Percentiles rank a stretch among this genome's conserved stretches.
Evolutionary conservation across 2,797 vertebrate species (phyloP).

Genomic region (Pempheris klunzingeri): DNA sequence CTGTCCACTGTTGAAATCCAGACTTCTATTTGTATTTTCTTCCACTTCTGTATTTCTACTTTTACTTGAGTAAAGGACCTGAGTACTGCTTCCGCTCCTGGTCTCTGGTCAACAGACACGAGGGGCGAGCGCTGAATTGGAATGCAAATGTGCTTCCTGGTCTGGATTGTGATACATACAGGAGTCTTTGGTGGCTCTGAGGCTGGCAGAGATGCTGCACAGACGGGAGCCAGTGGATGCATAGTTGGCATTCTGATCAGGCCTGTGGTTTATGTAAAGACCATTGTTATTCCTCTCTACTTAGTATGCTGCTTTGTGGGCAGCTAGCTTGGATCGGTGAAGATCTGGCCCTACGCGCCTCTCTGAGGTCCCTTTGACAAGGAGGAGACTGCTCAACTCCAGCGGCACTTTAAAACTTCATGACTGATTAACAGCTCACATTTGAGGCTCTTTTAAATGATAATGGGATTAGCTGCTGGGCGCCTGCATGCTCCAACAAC

Average conservation of each 20-base stretch:
- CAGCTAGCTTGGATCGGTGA: constrained; percentile 36
- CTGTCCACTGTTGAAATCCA: not conserved
- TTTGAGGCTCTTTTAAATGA: constrained; percentile 20
- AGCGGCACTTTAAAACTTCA: constrained; percentile 40
- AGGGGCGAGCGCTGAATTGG: constrained; percentile 40
- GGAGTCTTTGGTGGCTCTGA: constrained; percentile 42
- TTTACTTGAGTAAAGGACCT: not conserved
- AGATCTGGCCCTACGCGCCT: constrained; percentile 15
- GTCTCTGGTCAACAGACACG: constrained; percentile 38
- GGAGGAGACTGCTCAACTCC: constrained; percentile 2
- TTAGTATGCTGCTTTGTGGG: constrained; percentile 53
- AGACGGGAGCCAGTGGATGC: constrained; percentile 51
- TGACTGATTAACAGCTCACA: constrained; percentile 45
- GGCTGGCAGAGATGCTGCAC: constrained; percentile 56
- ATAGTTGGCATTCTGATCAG: constrained; percentile 78
- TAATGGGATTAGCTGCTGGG: constrained; percentile 38
- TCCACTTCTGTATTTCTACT: not conserved
- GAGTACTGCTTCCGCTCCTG: not conserved
- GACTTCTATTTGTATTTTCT: not conserved
- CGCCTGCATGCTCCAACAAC: constrained; percentile 24
- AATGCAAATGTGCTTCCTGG: constrained; percentile 78
- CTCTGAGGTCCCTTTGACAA: constrained; percentile 24
- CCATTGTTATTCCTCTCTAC: constrained; percentile 59
- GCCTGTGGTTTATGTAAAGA: constrained; percentile 65
- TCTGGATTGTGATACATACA: constrained; percentile 41